These are phyloP conservation scores for Brachyrhaphis roseni DNA, from an alignment of 2,797 vertebrate genomes.

Conservation along the genomic window DNA sequence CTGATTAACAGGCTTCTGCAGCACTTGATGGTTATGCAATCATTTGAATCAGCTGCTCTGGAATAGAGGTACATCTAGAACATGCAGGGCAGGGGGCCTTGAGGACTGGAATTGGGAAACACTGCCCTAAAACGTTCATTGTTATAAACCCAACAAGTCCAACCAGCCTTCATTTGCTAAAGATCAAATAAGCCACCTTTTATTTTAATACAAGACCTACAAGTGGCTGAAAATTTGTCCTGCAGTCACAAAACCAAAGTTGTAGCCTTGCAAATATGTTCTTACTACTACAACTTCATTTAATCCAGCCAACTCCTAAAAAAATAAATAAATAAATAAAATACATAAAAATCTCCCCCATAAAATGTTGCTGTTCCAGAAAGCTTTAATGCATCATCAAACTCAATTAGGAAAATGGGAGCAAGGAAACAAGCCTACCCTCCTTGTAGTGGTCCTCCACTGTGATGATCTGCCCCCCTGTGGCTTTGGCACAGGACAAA, in stretches of 20 bases:
- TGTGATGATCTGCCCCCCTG: slow-evolving; percentile 86
- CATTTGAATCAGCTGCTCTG: too few species aligned
- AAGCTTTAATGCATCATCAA: background rate
- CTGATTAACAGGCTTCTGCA: too few species aligned
- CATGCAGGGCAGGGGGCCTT: too few species aligned
- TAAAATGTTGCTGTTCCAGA: background rate
- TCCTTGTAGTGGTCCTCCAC: slow-evolving; percentile 93
- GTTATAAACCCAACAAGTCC: background rate
- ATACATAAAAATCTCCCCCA: background rate
- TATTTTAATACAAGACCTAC: background rate
- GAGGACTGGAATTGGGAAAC: too few species aligned
- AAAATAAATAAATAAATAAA: too few species aligned
- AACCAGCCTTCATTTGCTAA: background rate
- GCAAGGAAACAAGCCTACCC: slow-evolving; percentile 68
- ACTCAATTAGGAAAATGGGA: background rate
- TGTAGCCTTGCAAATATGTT: background rate
- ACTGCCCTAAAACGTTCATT: background rate
- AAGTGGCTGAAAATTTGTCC: background rate
- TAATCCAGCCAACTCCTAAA: background rate
- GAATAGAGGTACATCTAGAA: too few species aligned
- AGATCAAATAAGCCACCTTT: background rate
- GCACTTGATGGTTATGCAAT: too few species aligned
- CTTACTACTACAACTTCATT: background rate
- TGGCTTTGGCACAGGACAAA: slow-evolving; percentile 82
- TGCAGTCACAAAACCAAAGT: background rate